Conservation (phyloP, 2,888 invertebrate genomes). For the Andrena bucephala region DNA sequence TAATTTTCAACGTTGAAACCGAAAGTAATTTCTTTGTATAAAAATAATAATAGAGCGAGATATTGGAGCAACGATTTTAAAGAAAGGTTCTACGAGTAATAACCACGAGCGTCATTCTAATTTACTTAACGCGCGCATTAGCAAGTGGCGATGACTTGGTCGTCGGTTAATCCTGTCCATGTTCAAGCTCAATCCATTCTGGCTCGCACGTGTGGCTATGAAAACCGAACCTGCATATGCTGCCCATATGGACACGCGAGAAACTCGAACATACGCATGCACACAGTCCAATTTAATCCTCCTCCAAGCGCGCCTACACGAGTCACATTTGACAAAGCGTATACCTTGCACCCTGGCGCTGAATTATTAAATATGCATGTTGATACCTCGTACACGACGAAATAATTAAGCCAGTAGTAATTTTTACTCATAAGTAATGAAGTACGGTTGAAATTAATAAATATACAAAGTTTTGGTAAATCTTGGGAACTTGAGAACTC, state of each 20-base stretch:
- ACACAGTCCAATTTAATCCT: constrained; percentile 1
- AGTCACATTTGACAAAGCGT: not conserved
- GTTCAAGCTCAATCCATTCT: constrained; percentile 45
- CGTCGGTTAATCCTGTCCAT: constrained; percentile 27
- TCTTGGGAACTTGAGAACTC: too few relatives aligned
- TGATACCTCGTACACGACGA: too few relatives aligned
- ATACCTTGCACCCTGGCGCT: not conserved
- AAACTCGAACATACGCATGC: constrained; percentile 16
- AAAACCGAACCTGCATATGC: constrained; percentile 67
- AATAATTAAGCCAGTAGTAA: too few relatives aligned
- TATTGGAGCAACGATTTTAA: not conserved
- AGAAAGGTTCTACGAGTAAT: not conserved
- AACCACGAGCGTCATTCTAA: constrained; percentile 29
- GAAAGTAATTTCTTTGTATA: too few relatives aligned
- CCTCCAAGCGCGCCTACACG: not conserved
- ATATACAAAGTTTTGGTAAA: too few relatives aligned
- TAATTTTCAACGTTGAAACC: too few relatives aligned
- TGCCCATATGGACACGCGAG: constrained; percentile 69
- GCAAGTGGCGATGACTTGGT: constrained; percentile 36
- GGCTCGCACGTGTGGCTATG: constrained; percentile 60
- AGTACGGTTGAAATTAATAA: too few relatives aligned
- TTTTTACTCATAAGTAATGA: too few relatives aligned
- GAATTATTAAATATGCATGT: not conserved
- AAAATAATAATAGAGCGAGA: too few relatives aligned
- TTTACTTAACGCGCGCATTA: constrained; percentile 39